A percentile compares a stretch with the other conserved stretches of the same genome.
phyloP scores from a whole-genome alignment of 2,888 invertebrate species.

The Sipunculus nudus region DNA sequence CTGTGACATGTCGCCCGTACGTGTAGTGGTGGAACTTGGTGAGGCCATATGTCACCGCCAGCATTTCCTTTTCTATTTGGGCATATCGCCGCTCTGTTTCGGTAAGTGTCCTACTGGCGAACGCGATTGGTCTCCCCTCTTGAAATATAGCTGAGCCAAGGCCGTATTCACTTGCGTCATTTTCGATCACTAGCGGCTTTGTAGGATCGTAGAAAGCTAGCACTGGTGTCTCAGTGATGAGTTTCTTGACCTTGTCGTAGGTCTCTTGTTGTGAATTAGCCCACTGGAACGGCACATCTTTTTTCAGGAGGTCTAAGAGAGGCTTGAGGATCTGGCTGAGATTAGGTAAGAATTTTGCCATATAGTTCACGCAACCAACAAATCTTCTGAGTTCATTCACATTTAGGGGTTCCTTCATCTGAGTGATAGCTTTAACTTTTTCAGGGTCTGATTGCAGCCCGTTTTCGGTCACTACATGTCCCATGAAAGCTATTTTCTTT shows the following conservation, averaged over 20 bases:
- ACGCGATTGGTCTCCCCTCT: too few species aligned
- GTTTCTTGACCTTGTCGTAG: constrained; percentile 32
- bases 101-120: too few species aligned
- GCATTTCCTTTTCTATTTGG: too few species aligned
- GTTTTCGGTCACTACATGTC: constrained; percentile 25
- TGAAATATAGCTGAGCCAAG: too few species aligned
- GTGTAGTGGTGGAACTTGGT: too few species aligned
- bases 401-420: constrained; percentile 27
- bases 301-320: constrained; percentile 26
- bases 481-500: constrained; percentile 25
- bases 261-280: constrained; percentile 27
- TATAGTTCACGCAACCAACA: constrained; percentile 32
- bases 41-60: too few species aligned
- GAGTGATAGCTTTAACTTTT: constrained; percentile 27
- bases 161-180: constrained; percentile 41
- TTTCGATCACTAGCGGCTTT: constrained; percentile 21
- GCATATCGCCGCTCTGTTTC: too few species aligned
- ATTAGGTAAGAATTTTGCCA: constrained; percentile 25
- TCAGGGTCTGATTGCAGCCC: constrained; percentile 33
- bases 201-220: constrained; percentile 31
- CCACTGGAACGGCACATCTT: too few species aligned
- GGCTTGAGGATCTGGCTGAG: constrained; percentile 22
- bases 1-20: too few species aligned
- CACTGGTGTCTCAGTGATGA: constrained; percentile 26
- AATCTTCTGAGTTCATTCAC: constrained; percentile 28